phyloP scores from a whole-genome alignment of 2,888 invertebrate species.

The Busseola fusca region DNA sequence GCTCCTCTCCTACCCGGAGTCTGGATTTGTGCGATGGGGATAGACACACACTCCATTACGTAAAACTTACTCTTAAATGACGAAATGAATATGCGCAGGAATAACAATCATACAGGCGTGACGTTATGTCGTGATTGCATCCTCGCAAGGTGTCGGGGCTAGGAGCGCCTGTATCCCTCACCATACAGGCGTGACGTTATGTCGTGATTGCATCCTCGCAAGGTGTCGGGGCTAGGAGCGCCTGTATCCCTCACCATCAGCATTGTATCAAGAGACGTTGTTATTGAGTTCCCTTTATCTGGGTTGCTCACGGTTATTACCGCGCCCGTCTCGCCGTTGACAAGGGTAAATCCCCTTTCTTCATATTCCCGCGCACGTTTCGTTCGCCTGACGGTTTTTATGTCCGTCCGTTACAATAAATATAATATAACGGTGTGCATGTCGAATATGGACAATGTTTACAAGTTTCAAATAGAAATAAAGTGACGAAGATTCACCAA shows the following conservation, averaged over 20 bases:
- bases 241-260: slow-evolving; percentile 50
- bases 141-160: neutral
- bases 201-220: slow-evolving; percentile 4
- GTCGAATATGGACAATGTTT: slow-evolving; percentile 51
- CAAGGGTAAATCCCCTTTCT: slow-evolving; percentile 87
- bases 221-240: slow-evolving; percentile 8
- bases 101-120: neutral
- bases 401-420: slow-evolving; percentile 63
- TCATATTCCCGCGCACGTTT: slow-evolving; percentile 76
- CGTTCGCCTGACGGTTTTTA: slow-evolving; percentile 63
- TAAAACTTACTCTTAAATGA: neutral
- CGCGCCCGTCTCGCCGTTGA: slow-evolving; percentile 78
- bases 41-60: neutral
- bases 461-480: slow-evolving; percentile 47
- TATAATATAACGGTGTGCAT: slow-evolving; percentile 55
- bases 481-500: neutral
- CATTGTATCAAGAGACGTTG: slow-evolving; percentile 65
- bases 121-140: slow-evolving; percentile 8
- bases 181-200: slow-evolving; percentile 23
- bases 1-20: neutral
- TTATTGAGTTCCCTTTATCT: slow-evolving; percentile 77
- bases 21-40: neutral
- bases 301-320: slow-evolving; percentile 80
- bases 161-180: slow-evolving; percentile 26
- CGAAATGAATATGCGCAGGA: neutral